These are phyloP conservation scores for Sebastes vulpes DNA, from an alignment of 2,797 vertebrate genomes.

Conservation along the genomic window DNA sequence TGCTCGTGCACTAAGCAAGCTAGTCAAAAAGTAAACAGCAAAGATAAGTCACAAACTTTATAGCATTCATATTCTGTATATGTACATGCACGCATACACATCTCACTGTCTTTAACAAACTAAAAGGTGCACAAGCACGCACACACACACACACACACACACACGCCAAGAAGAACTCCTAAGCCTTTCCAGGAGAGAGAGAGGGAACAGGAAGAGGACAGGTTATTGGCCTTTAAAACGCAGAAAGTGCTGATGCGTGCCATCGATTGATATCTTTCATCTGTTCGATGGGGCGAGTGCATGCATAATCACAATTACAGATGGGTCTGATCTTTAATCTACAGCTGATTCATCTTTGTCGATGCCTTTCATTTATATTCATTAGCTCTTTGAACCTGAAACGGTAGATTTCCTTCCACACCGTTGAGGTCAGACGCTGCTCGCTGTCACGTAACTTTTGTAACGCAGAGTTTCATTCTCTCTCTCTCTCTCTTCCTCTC, in stretches of 20 bases:
- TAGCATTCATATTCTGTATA: not conserved
- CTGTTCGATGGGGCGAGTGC: constrained; percentile 67
- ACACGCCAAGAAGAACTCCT: not conserved
- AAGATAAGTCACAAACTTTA: not conserved
- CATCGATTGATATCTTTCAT: constrained; percentile 80
- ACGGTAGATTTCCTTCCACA: constrained; percentile 56
- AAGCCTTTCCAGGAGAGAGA: constrained; percentile 35
- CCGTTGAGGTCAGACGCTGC: constrained; percentile 44
- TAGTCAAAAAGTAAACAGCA: not conserved
- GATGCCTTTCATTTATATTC: constrained; percentile 82
- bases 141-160: not conserved
- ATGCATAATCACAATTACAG: constrained; percentile 80
- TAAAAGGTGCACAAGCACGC: not conserved
- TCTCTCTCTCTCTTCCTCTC: not conserved
- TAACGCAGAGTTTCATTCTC: not conserved
- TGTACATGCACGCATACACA: not conserved
- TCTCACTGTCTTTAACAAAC: not conserved
- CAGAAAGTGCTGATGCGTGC: constrained; percentile 77
- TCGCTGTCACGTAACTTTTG: constrained; percentile 37
- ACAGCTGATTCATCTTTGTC: constrained; percentile 70
- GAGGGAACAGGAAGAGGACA: constrained; percentile 38
- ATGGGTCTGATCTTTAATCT: constrained; percentile 78
- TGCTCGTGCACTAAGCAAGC: not conserved
- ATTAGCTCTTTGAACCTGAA: constrained; percentile 77
- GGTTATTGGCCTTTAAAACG: constrained; percentile 67